A percentile compares a stretch with the other conserved stretches of the same genome.
Conservation (phyloP, 2,797 vertebrate species). For the Pseudotriccus pelzelni region DNA sequence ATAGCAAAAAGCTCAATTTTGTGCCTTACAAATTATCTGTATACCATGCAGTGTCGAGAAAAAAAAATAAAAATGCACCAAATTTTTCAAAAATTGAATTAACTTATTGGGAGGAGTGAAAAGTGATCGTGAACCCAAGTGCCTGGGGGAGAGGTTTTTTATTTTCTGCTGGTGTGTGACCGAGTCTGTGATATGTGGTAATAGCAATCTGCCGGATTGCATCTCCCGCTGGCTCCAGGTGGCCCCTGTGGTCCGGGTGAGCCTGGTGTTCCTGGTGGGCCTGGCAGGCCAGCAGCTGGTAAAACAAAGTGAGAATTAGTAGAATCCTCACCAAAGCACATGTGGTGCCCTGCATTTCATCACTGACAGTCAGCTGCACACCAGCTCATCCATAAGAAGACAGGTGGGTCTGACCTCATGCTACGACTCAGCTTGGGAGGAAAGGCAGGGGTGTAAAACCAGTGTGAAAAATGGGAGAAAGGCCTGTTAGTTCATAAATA, state of each 20-base stretch:
- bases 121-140: slow-evolving; percentile 52
- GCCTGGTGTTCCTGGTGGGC: slow-evolving; percentile 77
- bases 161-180: slow-evolving; percentile 68
- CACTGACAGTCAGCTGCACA: not conserved
- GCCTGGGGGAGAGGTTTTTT: slow-evolving; percentile 1
- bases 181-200: slow-evolving; percentile 73
- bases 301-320: slow-evolving; percentile 63
- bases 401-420: not conserved
- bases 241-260: slow-evolving; percentile 83
- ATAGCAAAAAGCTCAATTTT: slow-evolving; percentile 31
- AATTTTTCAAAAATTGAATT: slow-evolving; percentile 31
- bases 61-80: slow-evolving; percentile 12
- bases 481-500: not conserved
- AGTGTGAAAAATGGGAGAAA: not conserved
- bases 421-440: not conserved
- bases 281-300: slow-evolving; percentile 75
- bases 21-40: slow-evolving; percentile 24
- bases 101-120: slow-evolving; percentile 42
- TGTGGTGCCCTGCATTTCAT: not conserved
- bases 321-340: rapidly evolving
- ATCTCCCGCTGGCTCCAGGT: slow-evolving; percentile 85
- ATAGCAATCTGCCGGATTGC: slow-evolving; percentile 87
- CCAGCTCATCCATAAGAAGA: not conserved
- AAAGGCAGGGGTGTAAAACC: not conserved
- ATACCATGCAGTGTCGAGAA: not conserved